Evolutionary conservation across 1,140 invertebrate genomes (phyloP).

Genomic region (Zophobas morio): DNA sequence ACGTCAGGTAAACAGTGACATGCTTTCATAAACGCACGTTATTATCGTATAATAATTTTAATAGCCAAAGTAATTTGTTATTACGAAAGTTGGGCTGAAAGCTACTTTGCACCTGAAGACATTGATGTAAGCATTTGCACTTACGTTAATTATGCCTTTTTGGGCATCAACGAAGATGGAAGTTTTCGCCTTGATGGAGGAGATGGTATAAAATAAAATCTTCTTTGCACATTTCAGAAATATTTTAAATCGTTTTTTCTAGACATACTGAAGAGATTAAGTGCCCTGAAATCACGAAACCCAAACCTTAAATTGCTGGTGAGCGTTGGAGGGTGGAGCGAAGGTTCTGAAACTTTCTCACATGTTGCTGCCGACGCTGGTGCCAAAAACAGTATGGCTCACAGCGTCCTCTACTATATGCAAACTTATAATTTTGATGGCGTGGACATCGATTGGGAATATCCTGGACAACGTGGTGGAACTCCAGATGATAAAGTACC

Average conservation of each 20-base stretch:
- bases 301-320: slow-evolving; percentile 4
- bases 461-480: slow-evolving; percentile 66
- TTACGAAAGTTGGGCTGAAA: slow-evolving; percentile 73
- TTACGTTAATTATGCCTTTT: slow-evolving; percentile 79
- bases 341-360: slow-evolving; percentile 6
- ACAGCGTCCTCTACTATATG: slow-evolving; percentile 13
- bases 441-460: slow-evolving; percentile 75
- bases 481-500: slow-evolving; percentile 70
- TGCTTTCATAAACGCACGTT: too few relatives aligned
- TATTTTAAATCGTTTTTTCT: background rate
- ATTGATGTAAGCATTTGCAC: slow-evolving; percentile 77
- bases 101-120: slow-evolving; percentile 70
- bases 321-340: slow-evolving; percentile 18
- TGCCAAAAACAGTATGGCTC: slow-evolving; percentile 59
- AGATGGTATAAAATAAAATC: slow-evolving; percentile 61
- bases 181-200: slow-evolving; percentile 73
- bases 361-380: slow-evolving; percentile 67
- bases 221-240: slow-evolving; percentile 1
- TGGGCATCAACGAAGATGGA: slow-evolving; percentile 70
- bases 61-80: slow-evolving; percentile 69
- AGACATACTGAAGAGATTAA: background rate
- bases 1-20: too few relatives aligned
- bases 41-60: too few relatives aligned
- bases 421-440: slow-evolving; percentile 70
- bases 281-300: slow-evolving; percentile 13